Conservation (phyloP, 2,888 invertebrate genomes). For the Sinhomidia bicolor region DNA sequence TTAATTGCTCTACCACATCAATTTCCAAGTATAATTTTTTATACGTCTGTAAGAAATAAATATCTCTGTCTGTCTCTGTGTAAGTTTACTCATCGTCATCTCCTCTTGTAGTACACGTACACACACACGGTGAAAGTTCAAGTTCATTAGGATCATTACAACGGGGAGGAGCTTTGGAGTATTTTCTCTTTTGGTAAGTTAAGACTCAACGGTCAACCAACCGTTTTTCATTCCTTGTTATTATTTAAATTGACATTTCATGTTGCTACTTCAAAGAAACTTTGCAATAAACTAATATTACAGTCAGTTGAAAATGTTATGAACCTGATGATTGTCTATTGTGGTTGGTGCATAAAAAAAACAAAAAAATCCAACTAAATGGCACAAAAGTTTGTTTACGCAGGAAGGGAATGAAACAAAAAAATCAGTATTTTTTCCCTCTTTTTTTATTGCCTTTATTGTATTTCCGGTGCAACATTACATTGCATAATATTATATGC, state of each 20-base stretch:
- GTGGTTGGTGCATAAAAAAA: too few relatives aligned
- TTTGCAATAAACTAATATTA: too few relatives aligned
- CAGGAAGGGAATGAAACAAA: neutral
- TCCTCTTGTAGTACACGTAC: too few relatives aligned
- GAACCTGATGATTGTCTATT: too few relatives aligned
- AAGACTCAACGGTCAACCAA: neutral
- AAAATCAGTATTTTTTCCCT: neutral
- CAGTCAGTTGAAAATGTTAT: too few relatives aligned
- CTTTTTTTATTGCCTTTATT: neutral
- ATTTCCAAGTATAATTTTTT: neutral
- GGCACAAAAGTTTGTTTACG: neutral
- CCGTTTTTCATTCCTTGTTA: too few relatives aligned
- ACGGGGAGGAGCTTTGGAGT: conserved; percentile 52
- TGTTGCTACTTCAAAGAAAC: too few relatives aligned
- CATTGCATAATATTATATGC: too few relatives aligned
- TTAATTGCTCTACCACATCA: neutral
- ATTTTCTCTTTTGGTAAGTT: conserved; percentile 56
- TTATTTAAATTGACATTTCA: too few relatives aligned
- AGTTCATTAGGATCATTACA: conserved; percentile 19
- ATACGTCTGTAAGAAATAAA: neutral
- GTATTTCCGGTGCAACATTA: neutral
- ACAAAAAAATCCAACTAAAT: too few relatives aligned
- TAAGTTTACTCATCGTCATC: conserved; percentile 6
- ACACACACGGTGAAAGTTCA: conserved; percentile 23
- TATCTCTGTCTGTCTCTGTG: neutral